Evolutionary conservation across 2,797 vertebrate genomes (phyloP), one percentile per base, ranked within the genome.

Genomic region (Mastacembelus armatus): DNA sequence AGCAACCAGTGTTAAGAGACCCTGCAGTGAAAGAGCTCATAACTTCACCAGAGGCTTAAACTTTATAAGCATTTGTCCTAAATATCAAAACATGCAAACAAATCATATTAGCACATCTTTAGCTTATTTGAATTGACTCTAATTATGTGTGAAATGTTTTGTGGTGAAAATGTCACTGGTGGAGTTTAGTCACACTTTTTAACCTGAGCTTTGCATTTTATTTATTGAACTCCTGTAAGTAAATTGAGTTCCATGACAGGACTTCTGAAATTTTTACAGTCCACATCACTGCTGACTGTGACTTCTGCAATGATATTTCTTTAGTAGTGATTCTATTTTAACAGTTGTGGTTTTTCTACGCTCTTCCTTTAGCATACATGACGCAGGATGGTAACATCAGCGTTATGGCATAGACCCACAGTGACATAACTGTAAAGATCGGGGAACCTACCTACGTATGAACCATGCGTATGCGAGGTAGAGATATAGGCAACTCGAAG

Each of bases 361-460:
- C n/a, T 19, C 39, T 45, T 30, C 3, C 14, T 59, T 77, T 32
- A 49, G 56, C 40, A 72, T 58, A 58, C 7, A 19, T 91, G 86
- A 89, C 72, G 81, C 74, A 88, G 50, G 16, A n/a, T n/a, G n/a
- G n/a, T n/a, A n/a, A n/a, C n/a, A n/a, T n/a, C n/a, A n/a, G n/a
- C n/a, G n/a, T n/a, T n/a, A n/a, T n/a, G n/a, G n/a, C n/a, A n/a
- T n/a, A n/a, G n/a, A n/a, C n/a, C n/a, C n/a, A n/a, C n/a, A n/a
- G 15, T 9, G 56, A 84, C 84, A 80, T 63, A 83, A 81, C 49
- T 38, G 60, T 55, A 49, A 64, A 78, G 73, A 86, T 54, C 59
- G 71, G 66, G 54, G 50, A 64, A 63, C 12, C 59, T 76, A 57
- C 73, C 56, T 71, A 71, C 43, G 71, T 70, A 70, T 56, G 30